Evolutionary conservation across 2,113 vertebrate genomes (phyloP), one percentile per base, ranked within the genome.

Genomic region (Galeopterus variegatus): DNA sequence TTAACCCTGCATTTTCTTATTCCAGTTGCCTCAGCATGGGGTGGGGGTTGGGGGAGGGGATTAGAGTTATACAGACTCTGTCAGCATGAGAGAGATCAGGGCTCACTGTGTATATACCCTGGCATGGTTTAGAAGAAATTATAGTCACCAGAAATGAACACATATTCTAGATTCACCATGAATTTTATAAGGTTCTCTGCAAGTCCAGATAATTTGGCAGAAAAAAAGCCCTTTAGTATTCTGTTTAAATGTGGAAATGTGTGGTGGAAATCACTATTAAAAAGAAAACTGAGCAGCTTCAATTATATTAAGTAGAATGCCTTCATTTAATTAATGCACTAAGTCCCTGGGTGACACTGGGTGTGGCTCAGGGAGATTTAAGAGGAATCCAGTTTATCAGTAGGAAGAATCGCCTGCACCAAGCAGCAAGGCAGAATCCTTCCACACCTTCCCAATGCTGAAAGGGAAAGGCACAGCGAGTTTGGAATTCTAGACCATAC

Each of bases 361-460:
- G 98, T 97, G 97, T 97, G 97, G 98, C 88, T 99, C 80, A 94
- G 84, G 64, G 96, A 48, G 92, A 98, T 98, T 97, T 95, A 98
- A 97, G 95, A 98, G 96, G 98, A 98, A 98, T 98, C 98, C 96
- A 98, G 94, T 98, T 96, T 94, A 97, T 95, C 98, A 98, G 97
- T 96, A 97, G 97, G 89, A 97, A 94, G 65, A 97, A 96, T 70
- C 6, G 3, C 62, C 91, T 88, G 94, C 75, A 98, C 95, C 88
- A 95, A 96, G 86, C 5, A 41, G 70, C 95, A 67, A 82, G 64
- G 52, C 67, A 48, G 54, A 52, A 48, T 73, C 93, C 84, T 79
- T 95, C 62, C 54, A 96, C 87, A 97, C 82, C 83, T 94, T 94
- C 45, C 73, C 13, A 70, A 9, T 18, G 58, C 84, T 85, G 93